Conservation (phyloP, 2,888 invertebrate genomes). For the Acanthosepion pharaonis region DNA sequence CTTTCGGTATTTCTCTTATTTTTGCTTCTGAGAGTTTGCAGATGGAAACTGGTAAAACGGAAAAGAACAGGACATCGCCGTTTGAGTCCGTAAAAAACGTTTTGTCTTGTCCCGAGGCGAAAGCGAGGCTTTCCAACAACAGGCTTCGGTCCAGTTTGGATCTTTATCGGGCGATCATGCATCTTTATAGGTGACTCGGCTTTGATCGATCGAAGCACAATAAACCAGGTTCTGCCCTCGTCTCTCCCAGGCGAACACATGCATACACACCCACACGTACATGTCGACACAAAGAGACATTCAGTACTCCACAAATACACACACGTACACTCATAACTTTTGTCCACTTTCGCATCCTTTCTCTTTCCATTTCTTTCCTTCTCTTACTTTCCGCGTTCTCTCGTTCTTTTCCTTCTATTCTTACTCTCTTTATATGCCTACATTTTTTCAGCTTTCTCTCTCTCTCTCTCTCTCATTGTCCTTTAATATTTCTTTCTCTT, state of each 20-base stretch:
- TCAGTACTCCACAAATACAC: background rate
- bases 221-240: background rate
- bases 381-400: background rate
- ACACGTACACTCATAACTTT: background rate
- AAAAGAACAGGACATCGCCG: background rate
- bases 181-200: constrained; percentile 9
- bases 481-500: background rate
- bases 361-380: background rate
- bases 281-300: background rate
- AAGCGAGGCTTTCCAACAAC: background rate
- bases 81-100: background rate
- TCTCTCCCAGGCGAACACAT: background rate
- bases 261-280: background rate
- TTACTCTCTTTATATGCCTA: background rate
- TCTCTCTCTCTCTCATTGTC: background rate
- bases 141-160: background rate
- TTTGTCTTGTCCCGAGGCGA: background rate
- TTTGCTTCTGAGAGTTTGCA: background rate
- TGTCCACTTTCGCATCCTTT: background rate
- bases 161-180: background rate
- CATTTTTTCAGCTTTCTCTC: background rate
- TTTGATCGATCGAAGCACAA: background rate
- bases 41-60: background rate
- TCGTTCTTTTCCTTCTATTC: background rate
- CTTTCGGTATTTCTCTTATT: background rate